Base-by-base conservation (phyloP, 2,888 invertebrate genomes). In the Timema cristinae region DNA sequence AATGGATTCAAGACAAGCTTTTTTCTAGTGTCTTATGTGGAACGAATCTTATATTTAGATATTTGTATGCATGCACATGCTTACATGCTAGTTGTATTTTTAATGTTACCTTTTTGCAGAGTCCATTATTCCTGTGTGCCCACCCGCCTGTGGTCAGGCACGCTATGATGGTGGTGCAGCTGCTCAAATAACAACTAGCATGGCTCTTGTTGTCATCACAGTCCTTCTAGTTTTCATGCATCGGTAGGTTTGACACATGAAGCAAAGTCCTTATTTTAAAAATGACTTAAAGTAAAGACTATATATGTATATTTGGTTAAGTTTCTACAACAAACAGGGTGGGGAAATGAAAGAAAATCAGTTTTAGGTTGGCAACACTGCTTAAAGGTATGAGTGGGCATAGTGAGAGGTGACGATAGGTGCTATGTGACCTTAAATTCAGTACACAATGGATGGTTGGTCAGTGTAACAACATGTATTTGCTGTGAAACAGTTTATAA, bases 111-210 rank as follows among this genome's bases (percentile, higher is more conserved):
- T 72, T 59, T 69, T 79, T 85, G 82, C 89, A 93, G 93, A 96
- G 86, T 92, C 94, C 70, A 91, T 94, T 79, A 92, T 94, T 77
- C 95, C 95, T 77, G 93, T 95, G 78, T 96, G 96, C 81, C 96
- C 95, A 78, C 96, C 95, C 75, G 95, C 95, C 79, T 96, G 96
- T 83, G 91, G 90, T 9, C 89, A 90, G 79, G 85, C 88, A 71
- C 83, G 87, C 68, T 63, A 63, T 63, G 32, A 32, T 32, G 90
- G 88, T 79, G 87, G 85, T 75, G 86, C 85, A 76, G 86, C 84
- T 74, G 82, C 85, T 59, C 81, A 86, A 51, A 75, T 86, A 73
- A 83, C 89, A 78, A 77, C 83, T 75, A 82, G 82, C 80, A 83
- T 87, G 73, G 83, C 86, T 75, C 83, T 87, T 75, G 78, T 88